phyloP scores from a whole-genome alignment of 2,888 invertebrate genomes.

The Fragum fragum region DNA sequence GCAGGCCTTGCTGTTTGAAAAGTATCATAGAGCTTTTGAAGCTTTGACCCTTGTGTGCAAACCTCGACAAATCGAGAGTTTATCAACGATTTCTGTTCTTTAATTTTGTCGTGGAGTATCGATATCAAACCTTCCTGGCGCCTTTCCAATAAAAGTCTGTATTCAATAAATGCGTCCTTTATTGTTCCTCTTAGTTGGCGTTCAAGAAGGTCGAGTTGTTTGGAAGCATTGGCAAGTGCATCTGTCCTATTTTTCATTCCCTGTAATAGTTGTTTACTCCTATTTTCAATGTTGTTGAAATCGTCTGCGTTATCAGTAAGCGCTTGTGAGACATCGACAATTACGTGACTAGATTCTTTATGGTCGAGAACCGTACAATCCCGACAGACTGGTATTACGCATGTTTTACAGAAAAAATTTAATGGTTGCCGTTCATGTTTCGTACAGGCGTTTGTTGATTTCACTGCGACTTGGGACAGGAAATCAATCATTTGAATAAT shows the following conservation, averaged over 20 bases:
- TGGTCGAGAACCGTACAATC: slow-evolving; percentile 84
- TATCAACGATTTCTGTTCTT: slow-evolving; percentile 78
- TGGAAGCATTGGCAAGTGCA: slow-evolving; percentile 79
- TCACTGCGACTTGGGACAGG: slow-evolving; percentile 77
- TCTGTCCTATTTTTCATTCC: slow-evolving; percentile 79
- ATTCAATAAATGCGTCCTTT: slow-evolving; percentile 83
- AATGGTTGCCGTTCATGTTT: slow-evolving; percentile 82
- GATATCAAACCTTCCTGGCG: slow-evolving; percentile 79
- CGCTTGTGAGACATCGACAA: slow-evolving; percentile 79
- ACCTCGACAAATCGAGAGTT: slow-evolving; percentile 79
- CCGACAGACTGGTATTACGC: slow-evolving; percentile 79
- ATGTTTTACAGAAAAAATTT: slow-evolving; percentile 82
- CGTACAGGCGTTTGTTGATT: slow-evolving; percentile 79
- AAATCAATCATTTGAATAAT: slow-evolving; percentile 84
- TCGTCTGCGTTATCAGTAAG: slow-evolving; percentile 77
- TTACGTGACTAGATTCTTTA: slow-evolving; percentile 81
- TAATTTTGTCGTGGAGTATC: slow-evolving; percentile 75
- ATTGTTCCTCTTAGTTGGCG: slow-evolving; percentile 76
- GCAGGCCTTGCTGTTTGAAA: slow-evolving; percentile 76
- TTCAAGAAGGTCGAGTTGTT: slow-evolving; percentile 81
- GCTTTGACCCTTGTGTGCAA: slow-evolving; percentile 76
- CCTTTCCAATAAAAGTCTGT: slow-evolving; percentile 79
- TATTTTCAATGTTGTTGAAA: slow-evolving; percentile 76
- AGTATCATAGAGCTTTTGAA: slow-evolving; percentile 79
- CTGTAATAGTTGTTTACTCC: slow-evolving; percentile 74